Base-by-base conservation (phyloP, 2,113 vertebrate species). In the Callipepla californica region DNA sequence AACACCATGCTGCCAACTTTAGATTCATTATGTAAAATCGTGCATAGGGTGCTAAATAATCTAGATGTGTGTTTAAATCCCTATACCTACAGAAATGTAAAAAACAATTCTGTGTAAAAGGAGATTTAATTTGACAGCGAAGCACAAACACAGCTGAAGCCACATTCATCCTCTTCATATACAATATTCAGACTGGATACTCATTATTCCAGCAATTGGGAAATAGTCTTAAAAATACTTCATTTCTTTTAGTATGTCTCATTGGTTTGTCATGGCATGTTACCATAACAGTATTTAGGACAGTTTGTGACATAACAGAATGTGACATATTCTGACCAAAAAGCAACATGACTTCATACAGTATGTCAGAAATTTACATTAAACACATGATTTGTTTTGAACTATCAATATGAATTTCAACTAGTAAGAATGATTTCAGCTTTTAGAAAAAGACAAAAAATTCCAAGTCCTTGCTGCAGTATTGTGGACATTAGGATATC, bases 201-300 rank as follows among this genome's bases (percentile, higher is more conserved):
- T 85, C 80, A 57, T 0, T n/a, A 87, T 81, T 81, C 14, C 40
- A 73, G 42, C 58, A 44, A 73, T 57, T 68, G 38, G 1, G 1
- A 96, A 94, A 67, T 36, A 91, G 95, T 92, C 93, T 92, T 87
- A 93, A 95, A 87, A 96, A 96, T 95, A 72, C 1, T 78, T 70
- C 38, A 10, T 82, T 91, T 89, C 67, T 83, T 90, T 90, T 63
- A 47, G 26, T 19, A 18, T 75, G 87, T 92, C 55, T 92, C 72
- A 95, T 90, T 89, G 76, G 57, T 95, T 89, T 96, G 96, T 92
- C 95, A 72, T 30, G n/a, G 65, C 11, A 57, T 61, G 10, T 85
- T 80, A 42, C 19, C 70, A 50, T 36, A 55, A 72, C 47, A 85
- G 11, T 4, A 67, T 57, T 77, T 21, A 51, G 47, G 65, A 91